phyloP scores from a whole-genome alignment of 2,113 vertebrate species.

The Cephalopholis sonnerati region DNA sequence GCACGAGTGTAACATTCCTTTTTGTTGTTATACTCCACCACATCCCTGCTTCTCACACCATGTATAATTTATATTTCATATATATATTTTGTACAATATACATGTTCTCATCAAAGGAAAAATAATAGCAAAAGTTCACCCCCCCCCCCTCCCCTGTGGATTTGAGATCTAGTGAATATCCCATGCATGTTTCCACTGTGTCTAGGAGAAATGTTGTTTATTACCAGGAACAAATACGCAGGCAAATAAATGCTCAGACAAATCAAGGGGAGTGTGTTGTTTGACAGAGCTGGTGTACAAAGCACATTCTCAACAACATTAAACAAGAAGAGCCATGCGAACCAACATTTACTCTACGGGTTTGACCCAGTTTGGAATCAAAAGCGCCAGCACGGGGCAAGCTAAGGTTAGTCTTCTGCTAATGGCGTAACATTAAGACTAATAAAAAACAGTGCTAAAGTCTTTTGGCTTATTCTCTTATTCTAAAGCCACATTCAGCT shows the following conservation, averaged over 20 bases:
- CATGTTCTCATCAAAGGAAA: constrained; percentile 78
- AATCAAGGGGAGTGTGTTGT: constrained; percentile 39
- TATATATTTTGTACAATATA: constrained; percentile 85
- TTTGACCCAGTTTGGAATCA: constrained; percentile 42
- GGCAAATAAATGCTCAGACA: constrained; percentile 65
- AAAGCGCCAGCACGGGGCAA: constrained; percentile 30
- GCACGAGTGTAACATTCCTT: constrained; percentile 80
- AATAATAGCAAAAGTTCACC: constrained; percentile 65
- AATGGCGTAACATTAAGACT: constrained; percentile 47
- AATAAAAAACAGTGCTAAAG: constrained; percentile 38
- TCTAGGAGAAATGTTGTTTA: constrained; percentile 66
- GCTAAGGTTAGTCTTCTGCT: constrained; percentile 54
- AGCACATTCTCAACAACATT: constrained; percentile 72
- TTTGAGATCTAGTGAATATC: constrained; percentile 68
- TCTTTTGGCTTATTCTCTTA: constrained; percentile 35
- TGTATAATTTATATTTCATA: constrained; percentile 80
- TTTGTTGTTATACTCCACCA: constrained; percentile 79
- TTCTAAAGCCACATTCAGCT: constrained; percentile 33
- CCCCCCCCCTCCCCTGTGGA: constrained; percentile 29
- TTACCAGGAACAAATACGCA: constrained; percentile 69
- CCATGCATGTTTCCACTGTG: constrained; percentile 82
- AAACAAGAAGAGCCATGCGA: constrained; percentile 78
- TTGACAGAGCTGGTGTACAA: constrained; percentile 65
- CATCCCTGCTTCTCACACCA: constrained; percentile 81
- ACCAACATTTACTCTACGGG: constrained; percentile 57